phyloP scores from a whole-genome alignment of 2,797 vertebrate species.

The Phoeniculus purpureus region DNA sequence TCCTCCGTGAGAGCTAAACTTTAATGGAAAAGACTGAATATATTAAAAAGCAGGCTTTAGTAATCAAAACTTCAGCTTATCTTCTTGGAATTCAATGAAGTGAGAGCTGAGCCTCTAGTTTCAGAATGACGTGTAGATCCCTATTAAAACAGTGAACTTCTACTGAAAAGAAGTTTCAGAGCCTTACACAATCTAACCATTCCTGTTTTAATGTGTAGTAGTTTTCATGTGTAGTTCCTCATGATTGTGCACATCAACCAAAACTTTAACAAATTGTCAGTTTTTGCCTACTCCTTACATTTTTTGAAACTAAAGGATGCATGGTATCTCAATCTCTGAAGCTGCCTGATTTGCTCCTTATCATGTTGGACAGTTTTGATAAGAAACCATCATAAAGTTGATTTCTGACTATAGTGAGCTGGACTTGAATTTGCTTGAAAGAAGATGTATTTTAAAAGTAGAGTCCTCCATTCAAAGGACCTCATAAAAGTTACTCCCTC shows the following conservation, averaged over 20 bases:
- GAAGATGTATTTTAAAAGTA: neutral
- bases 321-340: neutral
- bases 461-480: neutral
- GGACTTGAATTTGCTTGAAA: neutral
- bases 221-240: neutral
- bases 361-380: neutral
- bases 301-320: neutral
- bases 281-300: neutral
- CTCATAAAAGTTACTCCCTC: neutral
- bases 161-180: neutral
- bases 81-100: neutral
- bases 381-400: neutral
- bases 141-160: neutral
- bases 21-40: neutral
- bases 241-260: rapidly evolving
- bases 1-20: neutral
- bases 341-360: neutral
- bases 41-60: neutral
- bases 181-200: neutral
- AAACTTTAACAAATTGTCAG: neutral
- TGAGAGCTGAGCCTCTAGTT: neutral
- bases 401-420: neutral
- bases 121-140: neutral
- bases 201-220: neutral
- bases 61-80: neutral